Base-by-base conservation (phyloP, 53 echinoderm and acorn worm species). In the Echinometra lucunter region DNA sequence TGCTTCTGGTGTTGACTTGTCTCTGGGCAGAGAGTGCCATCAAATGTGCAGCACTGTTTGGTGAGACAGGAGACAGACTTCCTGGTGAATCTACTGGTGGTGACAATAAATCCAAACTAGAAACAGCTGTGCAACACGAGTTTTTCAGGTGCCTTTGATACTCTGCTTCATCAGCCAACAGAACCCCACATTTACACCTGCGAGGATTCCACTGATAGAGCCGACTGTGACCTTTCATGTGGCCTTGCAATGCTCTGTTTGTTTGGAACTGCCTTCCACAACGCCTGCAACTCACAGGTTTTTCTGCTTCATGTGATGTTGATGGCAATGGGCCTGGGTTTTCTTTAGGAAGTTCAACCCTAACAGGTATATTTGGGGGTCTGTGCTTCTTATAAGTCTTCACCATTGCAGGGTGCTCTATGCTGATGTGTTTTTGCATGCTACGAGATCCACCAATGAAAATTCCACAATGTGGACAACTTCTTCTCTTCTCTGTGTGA, bases 401-500 rank as follows among this genome's bases (percentile, higher is more conserved):
- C 2, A 69, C 67, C 44, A 69, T 40, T 28, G 66, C 37, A 40
- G 94, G 82, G 66, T 94, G 94, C 44, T 83, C 94, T 23, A 37
- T 66, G n/a, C 83, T 83, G 40, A 94, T 82, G 85, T 94, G 94
- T 18, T 94, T 94, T 82, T 94, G 94, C 58, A 94, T 42, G 58
- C 94, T 94, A 32, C 85, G 82, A 25, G 66, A 60, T 4, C 94
- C 94, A 42, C 94, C 94, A n/a, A 94, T 63, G 35, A 66, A 83
- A 5, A 83, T 58, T 42, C 97, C 97, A 57, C 97, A 97, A 66
- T 95, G 93, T 18, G 94, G 94, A 44, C 97, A 97, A 38, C 89
- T 95, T 88, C 94, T 90, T 37, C 89, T 88, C 67, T 97, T 97
- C 42, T 97, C 97, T 10, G 95, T 93, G 90, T 97, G 97, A 38